Percentiles rank a stretch among this genome's conserved stretches.
phyloP scores from a whole-genome alignment of 1,140 invertebrate species.

The Caerostris extrusa region DNA sequence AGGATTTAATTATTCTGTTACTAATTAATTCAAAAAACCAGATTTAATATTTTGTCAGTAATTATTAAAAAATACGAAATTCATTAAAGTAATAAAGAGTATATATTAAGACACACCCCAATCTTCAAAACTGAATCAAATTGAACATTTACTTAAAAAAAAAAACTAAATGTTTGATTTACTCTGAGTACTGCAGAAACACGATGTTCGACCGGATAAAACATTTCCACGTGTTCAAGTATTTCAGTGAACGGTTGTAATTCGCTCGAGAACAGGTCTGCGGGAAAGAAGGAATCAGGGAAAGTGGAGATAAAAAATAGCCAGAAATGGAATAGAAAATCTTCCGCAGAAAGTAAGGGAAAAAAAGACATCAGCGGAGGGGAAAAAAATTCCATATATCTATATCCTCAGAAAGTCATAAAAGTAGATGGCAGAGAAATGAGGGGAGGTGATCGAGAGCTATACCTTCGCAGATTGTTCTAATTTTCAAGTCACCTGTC shows the following conservation, averaged over 20 bases:
- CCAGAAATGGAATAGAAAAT: neutral
- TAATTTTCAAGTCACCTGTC: slow-evolving; percentile 69
- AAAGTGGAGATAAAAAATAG: neutral
- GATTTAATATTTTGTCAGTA: too few species aligned
- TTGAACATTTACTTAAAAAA: too few species aligned
- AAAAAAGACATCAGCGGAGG: slow-evolving; percentile 14
- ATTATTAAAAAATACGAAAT: too few species aligned
- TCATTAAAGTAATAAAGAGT: too few species aligned
- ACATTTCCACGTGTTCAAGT: neutral
- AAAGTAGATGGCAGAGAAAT: slow-evolving; percentile 49
- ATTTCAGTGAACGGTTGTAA: neutral
- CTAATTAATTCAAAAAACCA: too few species aligned
- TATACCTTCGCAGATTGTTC: slow-evolving; percentile 57
- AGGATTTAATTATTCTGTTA: too few species aligned
- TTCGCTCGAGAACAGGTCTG: too few species aligned
- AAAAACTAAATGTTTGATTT: too few species aligned
- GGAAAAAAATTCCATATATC: slow-evolving; percentile 29
- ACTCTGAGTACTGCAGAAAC: neutral
- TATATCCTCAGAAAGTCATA: slow-evolving; percentile 49
- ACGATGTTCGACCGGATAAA: neutral
- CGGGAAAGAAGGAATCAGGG: too few species aligned
- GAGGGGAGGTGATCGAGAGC: slow-evolving; percentile 46
- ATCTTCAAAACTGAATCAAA: too few species aligned
- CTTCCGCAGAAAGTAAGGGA: neutral
- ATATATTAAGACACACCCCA: too few species aligned